Conservation (phyloP, 2,888 invertebrate species). For the Phymatocera aterrima region DNA sequence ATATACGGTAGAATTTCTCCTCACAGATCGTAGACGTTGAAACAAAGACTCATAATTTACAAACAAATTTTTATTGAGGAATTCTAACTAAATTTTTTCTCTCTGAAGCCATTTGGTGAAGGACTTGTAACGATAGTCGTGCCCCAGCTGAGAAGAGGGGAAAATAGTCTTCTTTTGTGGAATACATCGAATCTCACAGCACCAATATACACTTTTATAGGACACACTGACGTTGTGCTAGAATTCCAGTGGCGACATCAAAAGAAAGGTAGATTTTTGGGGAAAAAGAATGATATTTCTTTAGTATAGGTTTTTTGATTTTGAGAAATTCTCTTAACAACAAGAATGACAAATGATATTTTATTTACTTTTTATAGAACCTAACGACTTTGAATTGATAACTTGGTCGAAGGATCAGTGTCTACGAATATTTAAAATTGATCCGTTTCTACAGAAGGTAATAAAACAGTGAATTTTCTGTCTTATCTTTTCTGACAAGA, state of each 20-base stretch:
- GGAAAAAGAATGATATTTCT: background rate
- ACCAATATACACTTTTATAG: slow-evolving; percentile 93
- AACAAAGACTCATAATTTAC: no score
- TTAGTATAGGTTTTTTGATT: slow-evolving; percentile 55
- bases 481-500: slow-evolving; percentile 31
- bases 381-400: slow-evolving; percentile 87
- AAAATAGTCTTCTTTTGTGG: slow-evolving; percentile 89
- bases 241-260: slow-evolving; percentile 96
- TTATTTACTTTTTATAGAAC: slow-evolving; percentile 71
- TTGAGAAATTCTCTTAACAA: background rate
- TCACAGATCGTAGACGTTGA: background rate
- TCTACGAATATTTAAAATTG: slow-evolving; percentile 93
- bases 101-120: slow-evolving; percentile 93
- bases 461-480: background rate
- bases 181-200: slow-evolving; percentile 83
- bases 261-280: slow-evolving; percentile 68
- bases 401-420: slow-evolving; percentile 98
- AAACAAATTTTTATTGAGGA: no score
- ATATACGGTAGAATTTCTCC: slow-evolving; percentile 83
- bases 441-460: slow-evolving; percentile 87
- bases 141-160: slow-evolving; percentile 92
- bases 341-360: background rate
- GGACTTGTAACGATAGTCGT: slow-evolving; percentile 94
- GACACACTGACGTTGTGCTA: slow-evolving; percentile 94
- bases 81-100: no score